A percentile compares a stretch with the other conserved stretches of the same genome.
Evolutionary conservation across 2,113 vertebrate species (phyloP).

Genomic region (Vulpes lagopus): DNA sequence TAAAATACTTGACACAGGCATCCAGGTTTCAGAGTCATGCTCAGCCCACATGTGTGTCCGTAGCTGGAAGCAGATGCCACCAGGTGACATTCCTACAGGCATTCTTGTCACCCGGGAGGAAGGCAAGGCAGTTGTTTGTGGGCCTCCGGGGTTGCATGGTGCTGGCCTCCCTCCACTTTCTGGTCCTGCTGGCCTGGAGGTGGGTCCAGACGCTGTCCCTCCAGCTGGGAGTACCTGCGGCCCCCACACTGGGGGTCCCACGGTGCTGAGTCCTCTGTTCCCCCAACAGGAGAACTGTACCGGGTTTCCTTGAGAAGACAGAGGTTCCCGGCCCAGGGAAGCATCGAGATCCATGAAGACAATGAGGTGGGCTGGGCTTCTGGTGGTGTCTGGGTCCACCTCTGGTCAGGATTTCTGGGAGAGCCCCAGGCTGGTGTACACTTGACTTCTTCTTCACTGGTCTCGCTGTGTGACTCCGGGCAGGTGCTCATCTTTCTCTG

Average conservation of each 20-base stretch:
- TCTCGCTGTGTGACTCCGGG: not conserved
- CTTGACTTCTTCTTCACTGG: not conserved
- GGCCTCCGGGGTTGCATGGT: too few species aligned
- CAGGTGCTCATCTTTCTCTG: not conserved
- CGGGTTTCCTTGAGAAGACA: constrained; percentile 89
- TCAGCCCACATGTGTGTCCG: fast-evolving
- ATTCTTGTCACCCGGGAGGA: not conserved
- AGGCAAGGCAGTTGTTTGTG: not conserved
- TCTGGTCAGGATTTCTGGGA: not conserved
- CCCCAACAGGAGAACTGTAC: constrained; percentile 89
- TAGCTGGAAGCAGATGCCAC: not conserved
- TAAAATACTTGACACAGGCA: not conserved
- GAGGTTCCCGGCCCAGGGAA: constrained; percentile 92
- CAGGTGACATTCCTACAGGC: fast-evolving
- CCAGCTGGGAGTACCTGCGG: not conserved
- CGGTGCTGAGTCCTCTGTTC: not conserved
- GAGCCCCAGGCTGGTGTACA: not conserved
- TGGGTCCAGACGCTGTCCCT: not conserved
- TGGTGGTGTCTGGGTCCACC: not conserved
- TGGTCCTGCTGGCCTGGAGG: too few species aligned
- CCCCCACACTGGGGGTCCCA: fast-evolving
- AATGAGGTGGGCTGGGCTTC: constrained; percentile 90
- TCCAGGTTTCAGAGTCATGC: not conserved
- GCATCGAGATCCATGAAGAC: constrained; percentile 94
- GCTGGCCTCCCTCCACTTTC: not conserved